These are phyloP conservation scores for Arctopsyche grandis DNA, from an alignment of 1,140 invertebrate genomes.

Conservation along the genomic window DNA sequence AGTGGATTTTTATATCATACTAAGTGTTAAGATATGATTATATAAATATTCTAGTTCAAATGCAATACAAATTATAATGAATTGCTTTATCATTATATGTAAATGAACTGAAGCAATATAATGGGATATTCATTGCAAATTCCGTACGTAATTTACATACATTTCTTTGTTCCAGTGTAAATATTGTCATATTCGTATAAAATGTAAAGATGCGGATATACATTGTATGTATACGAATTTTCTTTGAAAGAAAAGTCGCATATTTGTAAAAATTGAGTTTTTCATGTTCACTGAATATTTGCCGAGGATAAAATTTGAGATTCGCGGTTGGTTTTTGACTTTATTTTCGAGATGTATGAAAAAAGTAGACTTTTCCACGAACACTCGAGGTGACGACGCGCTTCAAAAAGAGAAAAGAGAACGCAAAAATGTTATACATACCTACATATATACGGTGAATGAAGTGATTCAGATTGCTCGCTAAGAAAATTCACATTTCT, in stretches of 20 bases:
- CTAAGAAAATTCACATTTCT: slow-evolving; percentile 29
- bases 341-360: not conserved
- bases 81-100: too few species aligned
- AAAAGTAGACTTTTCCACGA: not conserved
- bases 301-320: slow-evolving; percentile 9
- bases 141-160: too few species aligned
- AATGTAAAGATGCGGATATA: too few species aligned
- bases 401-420: slow-evolving; percentile 5
- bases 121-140: too few species aligned
- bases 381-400: slow-evolving; percentile 6
- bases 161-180: too few species aligned
- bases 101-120: too few species aligned
- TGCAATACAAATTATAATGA: too few species aligned
- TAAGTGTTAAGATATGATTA: too few species aligned
- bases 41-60: too few species aligned
- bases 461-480: slow-evolving; percentile 32
- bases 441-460: not conserved
- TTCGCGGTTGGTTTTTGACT: slow-evolving; percentile 20
- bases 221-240: too few species aligned
- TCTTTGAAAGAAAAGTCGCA: not conserved
- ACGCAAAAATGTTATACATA: not conserved
- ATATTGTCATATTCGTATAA: too few species aligned
- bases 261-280: slow-evolving; percentile 31
- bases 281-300: not conserved
- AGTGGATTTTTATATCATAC: too few species aligned